phyloP scores from a whole-genome alignment of 2,113 vertebrate genomes.

The Pseudopipra pipra region DNA sequence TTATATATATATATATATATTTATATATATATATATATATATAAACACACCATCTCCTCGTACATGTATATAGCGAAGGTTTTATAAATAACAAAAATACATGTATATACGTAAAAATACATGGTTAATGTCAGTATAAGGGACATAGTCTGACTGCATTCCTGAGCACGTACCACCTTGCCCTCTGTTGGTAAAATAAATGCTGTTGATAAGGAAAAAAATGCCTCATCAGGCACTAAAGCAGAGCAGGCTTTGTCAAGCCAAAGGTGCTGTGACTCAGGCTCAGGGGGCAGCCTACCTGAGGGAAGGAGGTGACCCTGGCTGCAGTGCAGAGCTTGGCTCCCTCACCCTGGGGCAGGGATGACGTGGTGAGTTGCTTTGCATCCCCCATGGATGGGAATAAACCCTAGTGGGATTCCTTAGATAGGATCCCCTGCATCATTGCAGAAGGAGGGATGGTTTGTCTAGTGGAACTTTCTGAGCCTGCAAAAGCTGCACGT shows the following conservation, averaged over 20 bases:
- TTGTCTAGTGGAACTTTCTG: neutral
- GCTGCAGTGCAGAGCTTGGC: neutral
- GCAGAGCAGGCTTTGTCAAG: neutral
- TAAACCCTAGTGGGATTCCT: neutral
- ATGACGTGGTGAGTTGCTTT: neutral
- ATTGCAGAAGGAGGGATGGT: neutral
- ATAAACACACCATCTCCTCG: neutral
- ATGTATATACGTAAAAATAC: neutral
- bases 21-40: neutral
- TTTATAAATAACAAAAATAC: neutral
- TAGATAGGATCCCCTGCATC: neutral
- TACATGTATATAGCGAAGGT: neutral
- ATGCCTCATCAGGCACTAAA: neutral
- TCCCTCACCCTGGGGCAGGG: neutral
- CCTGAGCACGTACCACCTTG: constrained; percentile 2
- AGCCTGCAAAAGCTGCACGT: neutral
- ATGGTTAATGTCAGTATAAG: neutral
- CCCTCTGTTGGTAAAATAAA: neutral
- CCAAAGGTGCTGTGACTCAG: neutral
- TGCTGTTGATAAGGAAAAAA: neutral
- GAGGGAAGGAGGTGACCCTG: neutral
- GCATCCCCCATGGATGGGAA: neutral
- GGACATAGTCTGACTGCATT: neutral
- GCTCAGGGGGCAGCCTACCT: neutral
- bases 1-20: neutral